Evolutionary conservation across 2,888 invertebrate species (phyloP), one percentile per base, ranked within the genome.

Genomic region (Hyposoter didymator): DNA sequence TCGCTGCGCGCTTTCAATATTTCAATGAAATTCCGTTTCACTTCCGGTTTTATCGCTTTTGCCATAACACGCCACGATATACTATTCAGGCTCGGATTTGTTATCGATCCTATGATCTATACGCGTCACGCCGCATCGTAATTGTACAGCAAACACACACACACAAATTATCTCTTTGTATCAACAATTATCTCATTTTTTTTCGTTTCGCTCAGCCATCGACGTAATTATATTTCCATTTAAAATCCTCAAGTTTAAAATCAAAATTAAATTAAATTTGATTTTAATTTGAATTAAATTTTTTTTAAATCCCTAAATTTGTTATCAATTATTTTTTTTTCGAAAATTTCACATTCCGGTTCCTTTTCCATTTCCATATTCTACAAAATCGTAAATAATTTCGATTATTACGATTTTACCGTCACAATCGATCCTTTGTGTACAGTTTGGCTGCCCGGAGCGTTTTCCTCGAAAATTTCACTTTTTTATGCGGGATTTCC

Each of bases 41-140:
- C 49, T 78, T 73, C 78, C 78, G 78, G 45, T 55, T 35, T 74
- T 39, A 49, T 69, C 8, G 32, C 35, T 47, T 32, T 22, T 47
- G 14, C 70, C 32, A 14, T 62, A 62, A 70, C 80, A 39, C 39
- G 39, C 39, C 39, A 28, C 72, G 62, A 28, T 28, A 28, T 28
- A 39, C 59, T 32, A 67, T 39, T 47, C 69, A 52, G 45, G 12
- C 52, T 74, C 32, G 74, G 52, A 70, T 74, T 43, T 75, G 49
- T 74, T 84, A 84, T 84, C 84, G 62, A 82, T 74, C 49, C 64
- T 70, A 78, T 69, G 84, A 84, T 82, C 69, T 74, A 66, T 73
- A 66, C 74, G 78, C 78, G 78, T 78, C 62, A 70, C 78, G 69
- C 62, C 22, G 45, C 82, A 82, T 70, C 64, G 69, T 78, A 78